phyloP scores from a whole-genome alignment of 1,140 invertebrate genomes.

The Cyclina sinensis region DNA sequence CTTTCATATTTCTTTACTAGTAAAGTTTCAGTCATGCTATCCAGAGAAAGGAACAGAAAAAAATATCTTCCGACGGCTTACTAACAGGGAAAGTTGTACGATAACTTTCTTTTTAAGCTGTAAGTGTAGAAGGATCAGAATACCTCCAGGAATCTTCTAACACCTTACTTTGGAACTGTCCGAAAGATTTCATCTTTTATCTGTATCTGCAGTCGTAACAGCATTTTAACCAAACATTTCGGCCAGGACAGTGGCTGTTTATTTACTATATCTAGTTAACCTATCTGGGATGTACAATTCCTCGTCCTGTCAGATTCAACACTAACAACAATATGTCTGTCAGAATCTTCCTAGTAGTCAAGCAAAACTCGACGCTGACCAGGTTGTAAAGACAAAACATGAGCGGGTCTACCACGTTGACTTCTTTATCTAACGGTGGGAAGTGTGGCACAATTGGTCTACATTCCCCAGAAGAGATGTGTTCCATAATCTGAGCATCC shows the following conservation, averaged over 20 bases:
- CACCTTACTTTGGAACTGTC: neutral
- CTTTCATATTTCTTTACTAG: neutral
- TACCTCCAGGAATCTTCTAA: neutral
- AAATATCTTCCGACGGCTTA: neutral
- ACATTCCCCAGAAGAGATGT: neutral
- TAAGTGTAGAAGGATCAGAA: neutral
- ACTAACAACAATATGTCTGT: neutral
- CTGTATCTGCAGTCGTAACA: neutral
- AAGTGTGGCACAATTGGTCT: neutral
- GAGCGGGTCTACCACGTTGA: neutral
- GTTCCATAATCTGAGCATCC: neutral
- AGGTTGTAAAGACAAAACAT: constrained; percentile 3
- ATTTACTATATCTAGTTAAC: neutral
- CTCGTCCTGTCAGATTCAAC: no score
- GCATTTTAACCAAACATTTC: neutral
- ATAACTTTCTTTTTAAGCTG: neutral
- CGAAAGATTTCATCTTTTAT: neutral
- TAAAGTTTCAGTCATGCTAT: neutral
- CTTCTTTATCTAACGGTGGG: no score
- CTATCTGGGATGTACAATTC: neutral
- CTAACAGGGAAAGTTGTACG: neutral
- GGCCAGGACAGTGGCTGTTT: neutral
- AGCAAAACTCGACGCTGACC: neutral
- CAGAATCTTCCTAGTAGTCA: neutral
- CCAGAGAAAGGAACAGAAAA: neutral